Conservation (phyloP, 2,113 vertebrate genomes). For the Lathamus discolor region DNA sequence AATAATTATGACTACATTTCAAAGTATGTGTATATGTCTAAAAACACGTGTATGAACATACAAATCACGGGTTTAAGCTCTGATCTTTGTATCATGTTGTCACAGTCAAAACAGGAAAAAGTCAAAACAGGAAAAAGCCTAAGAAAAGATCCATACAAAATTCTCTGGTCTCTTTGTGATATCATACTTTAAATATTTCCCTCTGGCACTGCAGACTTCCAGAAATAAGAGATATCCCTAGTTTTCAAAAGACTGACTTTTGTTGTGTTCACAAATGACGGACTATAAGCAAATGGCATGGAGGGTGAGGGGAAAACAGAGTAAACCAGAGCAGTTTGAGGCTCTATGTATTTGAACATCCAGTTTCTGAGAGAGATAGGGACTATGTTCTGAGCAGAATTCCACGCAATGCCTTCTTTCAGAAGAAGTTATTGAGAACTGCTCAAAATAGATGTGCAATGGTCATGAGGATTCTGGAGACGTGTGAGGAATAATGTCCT, state of each 20-base stretch:
- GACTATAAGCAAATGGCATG: neutral
- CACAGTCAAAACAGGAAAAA: neutral
- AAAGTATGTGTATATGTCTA: neutral
- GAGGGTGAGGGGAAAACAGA: neutral
- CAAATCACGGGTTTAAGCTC: neutral
- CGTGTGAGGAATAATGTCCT: neutral
- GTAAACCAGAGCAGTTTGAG: neutral
- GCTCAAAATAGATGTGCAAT: too few relatives aligned
- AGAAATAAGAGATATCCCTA: neutral
- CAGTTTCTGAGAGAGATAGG: neutral
- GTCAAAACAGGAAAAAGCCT: neutral
- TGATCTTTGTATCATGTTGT: neutral
- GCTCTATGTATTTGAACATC: neutral
- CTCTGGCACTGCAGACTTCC: neutral
- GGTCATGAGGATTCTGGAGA: neutral
- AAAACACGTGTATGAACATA: neutral
- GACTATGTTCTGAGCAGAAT: rapidly evolving
- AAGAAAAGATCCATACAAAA: neutral
- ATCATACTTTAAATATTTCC: neutral
- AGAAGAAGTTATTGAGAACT: neutral
- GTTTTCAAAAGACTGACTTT: neutral
- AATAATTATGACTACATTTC: neutral
- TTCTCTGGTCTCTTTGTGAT: neutral
- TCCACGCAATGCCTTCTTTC: neutral
- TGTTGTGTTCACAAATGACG: neutral